A percentile compares a stretch with the other conserved stretches of the same genome.
These are phyloP conservation scores for Formica exsecta DNA, from an alignment of 1,140 invertebrate genomes.

Conservation along the genomic window DNA sequence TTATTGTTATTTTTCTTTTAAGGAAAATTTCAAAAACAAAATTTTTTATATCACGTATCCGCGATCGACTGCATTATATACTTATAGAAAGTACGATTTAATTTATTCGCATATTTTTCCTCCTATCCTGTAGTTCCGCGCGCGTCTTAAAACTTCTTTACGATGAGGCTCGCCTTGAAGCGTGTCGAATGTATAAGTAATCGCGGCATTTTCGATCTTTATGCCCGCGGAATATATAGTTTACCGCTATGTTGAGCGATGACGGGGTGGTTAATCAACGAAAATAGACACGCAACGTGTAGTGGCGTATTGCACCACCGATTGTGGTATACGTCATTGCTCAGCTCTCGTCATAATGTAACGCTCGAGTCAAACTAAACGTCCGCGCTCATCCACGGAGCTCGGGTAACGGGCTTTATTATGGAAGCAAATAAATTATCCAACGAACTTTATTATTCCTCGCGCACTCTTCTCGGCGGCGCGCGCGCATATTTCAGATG, in stretches of 20 bases:
- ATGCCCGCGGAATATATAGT: slow-evolving; percentile 8
- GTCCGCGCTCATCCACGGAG: slow-evolving; percentile 13
- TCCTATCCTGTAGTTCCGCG: neutral
- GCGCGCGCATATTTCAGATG: neutral
- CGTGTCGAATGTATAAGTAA: slow-evolving; percentile 40
- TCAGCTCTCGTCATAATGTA: neutral
- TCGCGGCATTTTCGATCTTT: slow-evolving; percentile 34
- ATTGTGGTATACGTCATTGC: slow-evolving; percentile 43
- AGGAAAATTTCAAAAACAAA: neutral
- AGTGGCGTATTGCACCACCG: slow-evolving; percentile 32
- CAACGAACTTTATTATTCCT: neutral
- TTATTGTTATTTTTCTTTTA: neutral
- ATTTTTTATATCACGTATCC: neutral
- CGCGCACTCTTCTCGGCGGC: slow-evolving; percentile 6
- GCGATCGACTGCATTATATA: neutral
- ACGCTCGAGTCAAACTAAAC: slow-evolving; percentile 4
- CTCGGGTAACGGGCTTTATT: slow-evolving; percentile 60
- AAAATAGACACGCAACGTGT: slow-evolving; percentile 72
- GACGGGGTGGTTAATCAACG: slow-evolving; percentile 67
- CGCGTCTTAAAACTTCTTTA: neutral
- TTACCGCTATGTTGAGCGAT: slow-evolving; percentile 71
- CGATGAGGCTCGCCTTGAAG: slow-evolving; percentile 16
- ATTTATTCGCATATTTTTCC: slow-evolving; percentile 30
- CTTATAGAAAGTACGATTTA: neutral
- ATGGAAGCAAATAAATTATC: slow-evolving; percentile 35